Evolutionary conservation across 2,113 vertebrate species (phyloP).

Genomic region (Rousettus leschenaultii): DNA sequence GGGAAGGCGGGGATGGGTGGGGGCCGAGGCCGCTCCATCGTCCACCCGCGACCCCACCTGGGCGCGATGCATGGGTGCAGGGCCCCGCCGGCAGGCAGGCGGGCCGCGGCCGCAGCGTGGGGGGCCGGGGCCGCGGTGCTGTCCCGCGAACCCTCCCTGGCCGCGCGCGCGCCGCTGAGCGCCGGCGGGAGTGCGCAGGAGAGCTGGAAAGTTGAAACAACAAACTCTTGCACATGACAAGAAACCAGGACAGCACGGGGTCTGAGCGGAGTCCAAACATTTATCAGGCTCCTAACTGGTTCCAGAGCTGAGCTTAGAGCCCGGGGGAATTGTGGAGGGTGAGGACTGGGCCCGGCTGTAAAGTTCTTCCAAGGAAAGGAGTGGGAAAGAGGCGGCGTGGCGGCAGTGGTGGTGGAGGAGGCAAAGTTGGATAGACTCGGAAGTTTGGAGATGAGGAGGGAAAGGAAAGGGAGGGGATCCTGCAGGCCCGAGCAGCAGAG

Average conservation of each 20-base stretch:
- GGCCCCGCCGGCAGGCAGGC: not conserved
- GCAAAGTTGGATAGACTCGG: slow-evolving; percentile 11
- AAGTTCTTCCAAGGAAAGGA: slow-evolving; percentile 6
- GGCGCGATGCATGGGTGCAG: not conserved
- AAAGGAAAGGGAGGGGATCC: not conserved
- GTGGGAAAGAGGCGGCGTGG: slow-evolving; percentile 3
- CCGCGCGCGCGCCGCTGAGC: not conserved
- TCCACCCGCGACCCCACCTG: not conserved
- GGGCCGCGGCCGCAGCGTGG: not conserved
- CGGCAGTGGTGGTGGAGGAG: not conserved
- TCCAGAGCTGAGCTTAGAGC: slow-evolving; percentile 3
- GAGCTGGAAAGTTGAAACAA: slow-evolving; percentile 24
- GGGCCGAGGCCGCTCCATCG: not conserved
- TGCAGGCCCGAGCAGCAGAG: not conserved
- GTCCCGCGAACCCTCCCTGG: not conserved
- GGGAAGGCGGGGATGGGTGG: not conserved
- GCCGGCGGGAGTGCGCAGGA: not conserved
- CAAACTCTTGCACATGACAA: slow-evolving; percentile 22
- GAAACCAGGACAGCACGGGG: slow-evolving; percentile 9
- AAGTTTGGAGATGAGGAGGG: slow-evolving; percentile 27
- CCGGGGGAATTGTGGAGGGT: not conserved
- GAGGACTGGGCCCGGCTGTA: not conserved
- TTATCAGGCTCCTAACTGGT: not conserved
- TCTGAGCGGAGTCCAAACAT: slow-evolving; percentile 6
- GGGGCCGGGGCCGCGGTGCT: not conserved